Evolutionary conservation across 1,140 invertebrate genomes (phyloP), one percentile per base, ranked within the genome.

Genomic region (Meloidogyne floridensis): DNA sequence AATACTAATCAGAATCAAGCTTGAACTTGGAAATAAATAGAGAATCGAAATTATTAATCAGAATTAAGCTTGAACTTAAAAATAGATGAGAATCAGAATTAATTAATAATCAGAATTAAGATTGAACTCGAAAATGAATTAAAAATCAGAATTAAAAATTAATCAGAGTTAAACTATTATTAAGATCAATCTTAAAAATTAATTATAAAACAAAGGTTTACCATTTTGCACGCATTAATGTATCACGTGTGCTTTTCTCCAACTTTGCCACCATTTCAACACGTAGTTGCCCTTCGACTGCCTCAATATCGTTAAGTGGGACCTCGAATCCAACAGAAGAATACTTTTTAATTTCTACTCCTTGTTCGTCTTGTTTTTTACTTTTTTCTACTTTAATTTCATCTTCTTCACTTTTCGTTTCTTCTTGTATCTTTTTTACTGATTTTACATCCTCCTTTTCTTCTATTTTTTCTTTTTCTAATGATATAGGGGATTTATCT

Each of bases 211-310:
- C 20, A 53, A 20, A 42, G 10, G 11, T 54, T n/a, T 69, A 71
- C 77, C 77, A 79, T 79, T 79, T 79, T 32, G 77, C 77, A 42
- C 77, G 18, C 8, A 79, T 79, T 53, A 79, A 47, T 20, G 56
- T n/a, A 32, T 79, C 77, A 20, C 18, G 47, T 2, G 77, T 47
- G 8, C 32, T 71, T 47, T 65, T 71, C n/a, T 79, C 77, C 43
- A 79, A 10, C 5, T n/a, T 79, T n/a, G 77, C 77, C n/a, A 69
- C 5, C 59, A 79, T 65, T 79, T 79, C 77, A 43, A 79, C 77
- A 9, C 65, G 20, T 10, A 79, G n/a, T 72, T 79, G 54, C 8
- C 77, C 77, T 47, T 79, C 77, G 3, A 72, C 18, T 10, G 77
- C 77, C 43, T 79, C 77, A 53, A 20, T 79, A 51, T 79, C 77